phyloP scores from a whole-genome alignment of 1,140 invertebrate genomes.

The Drosophila oshimai region DNA sequence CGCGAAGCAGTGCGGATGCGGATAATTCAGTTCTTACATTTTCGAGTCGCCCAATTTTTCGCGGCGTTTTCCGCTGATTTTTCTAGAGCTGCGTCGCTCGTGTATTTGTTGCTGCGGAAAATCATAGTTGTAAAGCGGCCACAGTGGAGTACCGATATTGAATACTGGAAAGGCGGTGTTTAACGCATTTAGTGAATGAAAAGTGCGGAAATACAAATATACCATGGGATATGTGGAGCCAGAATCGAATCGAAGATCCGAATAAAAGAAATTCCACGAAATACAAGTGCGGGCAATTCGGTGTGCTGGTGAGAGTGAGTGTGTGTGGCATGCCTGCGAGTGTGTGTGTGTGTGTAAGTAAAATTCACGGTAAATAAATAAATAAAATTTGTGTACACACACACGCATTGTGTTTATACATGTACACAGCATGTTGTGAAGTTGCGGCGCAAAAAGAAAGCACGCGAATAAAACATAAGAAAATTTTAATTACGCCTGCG shows the following conservation, averaged over 20 bases:
- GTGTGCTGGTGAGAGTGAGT: neutral
- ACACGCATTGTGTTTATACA: slow-evolving; percentile 23
- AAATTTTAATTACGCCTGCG: slow-evolving; percentile 59
- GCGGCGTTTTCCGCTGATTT: too few relatives aligned
- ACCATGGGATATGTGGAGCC: neutral
- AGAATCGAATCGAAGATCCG: too few relatives aligned
- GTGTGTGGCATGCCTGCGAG: neutral
- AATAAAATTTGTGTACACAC: slow-evolving; percentile 54
- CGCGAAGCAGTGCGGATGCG: too few relatives aligned
- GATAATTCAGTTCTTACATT: too few relatives aligned
- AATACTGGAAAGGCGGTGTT: neutral
- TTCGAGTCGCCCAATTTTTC: too few relatives aligned
- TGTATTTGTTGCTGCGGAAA: slow-evolving; percentile 1
- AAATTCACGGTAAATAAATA: slow-evolving; percentile 49
- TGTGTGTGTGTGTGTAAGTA: slow-evolving; percentile 16
- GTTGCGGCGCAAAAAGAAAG: slow-evolving; percentile 75
- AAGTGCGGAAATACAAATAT: neutral
- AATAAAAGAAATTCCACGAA: slow-evolving; percentile 42
- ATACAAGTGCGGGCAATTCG: slow-evolving; percentile 37
- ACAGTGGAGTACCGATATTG: neutral
- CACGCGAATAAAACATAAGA: slow-evolving; percentile 58
- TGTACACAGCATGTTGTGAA: slow-evolving; percentile 65
- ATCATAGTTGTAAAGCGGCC: neutral
- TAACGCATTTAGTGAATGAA: slow-evolving; percentile 15
- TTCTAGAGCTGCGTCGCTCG: too few relatives aligned